Evolutionary conservation across 2,888 invertebrate species (phyloP).

Genomic region (Halictus ligatus): DNA sequence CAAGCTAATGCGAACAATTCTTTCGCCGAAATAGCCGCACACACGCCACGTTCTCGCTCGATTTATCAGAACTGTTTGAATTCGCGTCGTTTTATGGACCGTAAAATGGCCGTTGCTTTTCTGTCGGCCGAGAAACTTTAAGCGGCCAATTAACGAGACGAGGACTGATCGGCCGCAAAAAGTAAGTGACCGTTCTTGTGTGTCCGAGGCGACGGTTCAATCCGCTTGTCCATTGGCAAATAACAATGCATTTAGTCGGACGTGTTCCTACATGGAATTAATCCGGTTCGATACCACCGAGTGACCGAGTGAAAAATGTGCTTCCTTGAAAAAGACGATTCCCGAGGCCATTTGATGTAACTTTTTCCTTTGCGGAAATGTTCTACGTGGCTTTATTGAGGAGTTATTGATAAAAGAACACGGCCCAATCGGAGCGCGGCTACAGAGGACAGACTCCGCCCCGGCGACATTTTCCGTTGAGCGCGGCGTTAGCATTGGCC

Average conservation of each 20-base stretch:
- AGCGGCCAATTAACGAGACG: constrained; percentile 59
- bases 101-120: constrained; percentile 10
- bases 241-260: constrained; percentile 42
- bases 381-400: not conserved
- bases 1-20: constrained; percentile 33
- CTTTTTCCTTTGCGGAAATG: not conserved
- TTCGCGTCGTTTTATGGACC: constrained; percentile 49
- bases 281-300: constrained; percentile 15
- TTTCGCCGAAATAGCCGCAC: constrained; percentile 27
- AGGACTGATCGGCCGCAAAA: constrained; percentile 43
- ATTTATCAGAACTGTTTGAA: constrained; percentile 42
- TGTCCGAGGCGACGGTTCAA: constrained; percentile 46
- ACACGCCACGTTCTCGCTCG: constrained; percentile 11
- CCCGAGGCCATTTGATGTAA: no score
- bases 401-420: not conserved
- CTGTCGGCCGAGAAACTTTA: constrained; percentile 35
- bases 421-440: no score
- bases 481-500: no score
- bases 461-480: no score
- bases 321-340: not conserved
- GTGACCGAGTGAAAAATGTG: not conserved
- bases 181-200: constrained; percentile 32
- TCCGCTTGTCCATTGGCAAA: constrained; percentile 49
- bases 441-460: no score
- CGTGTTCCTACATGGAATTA: not conserved